Base-by-base conservation (phyloP, 2,888 invertebrate species). In the Gastrophysa polygoni region DNA sequence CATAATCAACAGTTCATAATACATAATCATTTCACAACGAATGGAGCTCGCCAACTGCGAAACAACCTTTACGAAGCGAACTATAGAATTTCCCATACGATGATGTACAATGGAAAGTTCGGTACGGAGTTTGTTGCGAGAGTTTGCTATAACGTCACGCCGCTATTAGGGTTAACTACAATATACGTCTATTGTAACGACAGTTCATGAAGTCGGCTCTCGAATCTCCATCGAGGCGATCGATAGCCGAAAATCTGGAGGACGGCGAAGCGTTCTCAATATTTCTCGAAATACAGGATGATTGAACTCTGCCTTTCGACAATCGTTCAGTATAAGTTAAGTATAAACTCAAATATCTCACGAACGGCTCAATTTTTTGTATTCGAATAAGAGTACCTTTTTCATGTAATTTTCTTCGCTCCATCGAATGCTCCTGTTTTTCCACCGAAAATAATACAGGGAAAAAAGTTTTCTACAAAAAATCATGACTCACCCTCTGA, bases 131-230 rank as follows among this genome's bases (percentile, higher is more conserved):
- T 69, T 67, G 63, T 58, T 60, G 63, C 54, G 65, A 54, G 60
- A 70, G 58, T 70, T 69, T 70, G 63, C 70, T 71, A 72, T 68
- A 71, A 69, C 73, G 73, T 74, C 72, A 68, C 68, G 68, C 71
- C 70, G 71, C 73, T 70, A 73, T 75, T 72, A 74, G 65, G 70
- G 72, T 74, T 73, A 74, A 76, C 74, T 75, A 73, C 75, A 73
- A 73, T 76, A 75, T 73, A 74, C 73, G 73, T 72, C 73, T 67
- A 75, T 75, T 74, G 73, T 74, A 70, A 68, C 69, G 71, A 71
- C 68, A 75, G 73, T 75, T 76, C 71, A 71, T 68, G 61, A 72
- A 75, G 73, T 75, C 65, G 51, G 48, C 46, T 63, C 50, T 48
- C 24, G 55, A 38, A 38, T 38, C 38, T 32, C 49, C 20, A 46